Evolutionary conservation across 2,888 invertebrate species (phyloP), one percentile per base, ranked within the genome.

Genomic region (Trissonchulus sp.): DNA sequence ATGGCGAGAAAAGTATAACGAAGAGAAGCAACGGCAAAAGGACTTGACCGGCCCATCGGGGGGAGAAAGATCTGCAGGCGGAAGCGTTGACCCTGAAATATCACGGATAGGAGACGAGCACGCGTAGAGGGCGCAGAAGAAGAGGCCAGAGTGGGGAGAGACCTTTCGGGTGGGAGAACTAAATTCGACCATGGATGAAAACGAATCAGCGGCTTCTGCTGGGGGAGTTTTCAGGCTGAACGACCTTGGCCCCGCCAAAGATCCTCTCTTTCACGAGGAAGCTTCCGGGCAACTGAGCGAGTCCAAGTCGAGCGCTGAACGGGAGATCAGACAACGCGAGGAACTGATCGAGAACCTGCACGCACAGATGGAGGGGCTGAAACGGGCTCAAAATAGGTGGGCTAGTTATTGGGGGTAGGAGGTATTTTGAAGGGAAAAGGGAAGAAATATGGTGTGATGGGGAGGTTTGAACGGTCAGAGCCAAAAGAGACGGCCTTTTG

Each of bases 1-100:
- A 72, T 80, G 79, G 77, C 76, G 77, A 18, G 81, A 83, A 69
- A 78, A 80, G 36, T 75, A 80, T n/a, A 77, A 80, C 18, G 82
- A 82, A 63, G 83, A 83, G 75, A 79, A 79, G 63, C 73, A 76
- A 0, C 77, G 81, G 34, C 75, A 79, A 30, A 77, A 76, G 31
- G 83, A 83, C 15, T 48, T 78, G 18, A 33, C 80, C 37, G 77
- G 75, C 3, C 74, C 82, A n/a, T 63, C 79, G 36, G 81, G 80
- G 69, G 71, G 83, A 69, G 34, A 69, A 69, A 36, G 71, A 69
- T 31, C 71, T 69, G 3, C 71, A 69, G 71, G 2, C 71, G 36
- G 71, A 69, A n/a, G 33, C 71, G 8, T n/a, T 69, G n/a, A 36
- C 71, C n/a, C 71, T 69, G n/a, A 31, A 36, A 36, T n/a, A 36